Conservation (phyloP, 2,888 invertebrate genomes). For the Mythimna albipuncta region DNA sequence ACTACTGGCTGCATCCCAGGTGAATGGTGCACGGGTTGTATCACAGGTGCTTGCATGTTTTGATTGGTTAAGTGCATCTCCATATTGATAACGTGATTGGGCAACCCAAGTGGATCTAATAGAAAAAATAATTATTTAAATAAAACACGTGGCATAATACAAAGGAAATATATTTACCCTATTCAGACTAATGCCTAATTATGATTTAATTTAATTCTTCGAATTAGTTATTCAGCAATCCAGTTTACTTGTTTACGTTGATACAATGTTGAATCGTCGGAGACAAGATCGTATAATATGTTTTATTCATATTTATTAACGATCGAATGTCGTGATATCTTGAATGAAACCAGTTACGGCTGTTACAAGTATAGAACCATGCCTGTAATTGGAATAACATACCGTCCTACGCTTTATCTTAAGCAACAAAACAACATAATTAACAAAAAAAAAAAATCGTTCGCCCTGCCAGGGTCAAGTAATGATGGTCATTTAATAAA, state of each 20-base stretch:
- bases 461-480: conserved; percentile 26
- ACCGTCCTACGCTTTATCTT: conserved; percentile 18
- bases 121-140: background rate
- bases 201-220: background rate
- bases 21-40: conserved; percentile 58
- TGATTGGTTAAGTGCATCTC: conserved; percentile 57
- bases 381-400: conserved; percentile 26
- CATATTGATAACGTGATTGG: conserved; percentile 64
- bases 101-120: conserved; percentile 29
- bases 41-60: conserved; percentile 51
- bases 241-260: conserved; percentile 8
- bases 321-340: conserved; percentile 14
- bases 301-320: conserved; percentile 18
- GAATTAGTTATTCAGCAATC: conserved; percentile 4
- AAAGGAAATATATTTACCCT: background rate
- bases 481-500: conserved; percentile 3
- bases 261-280: conserved; percentile 3
- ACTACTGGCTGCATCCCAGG: conserved; percentile 56
- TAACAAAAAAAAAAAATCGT: conserved; percentile 13
- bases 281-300: background rate
- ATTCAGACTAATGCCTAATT: background rate
- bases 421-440: conserved; percentile 5
- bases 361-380: conserved; percentile 14
- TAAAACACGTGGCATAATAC: background rate
- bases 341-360: conserved; percentile 36